These are phyloP conservation scores for Acromyrmex echinatior DNA, from an alignment of 1,140 invertebrate genomes.

Conservation along the genomic window DNA sequence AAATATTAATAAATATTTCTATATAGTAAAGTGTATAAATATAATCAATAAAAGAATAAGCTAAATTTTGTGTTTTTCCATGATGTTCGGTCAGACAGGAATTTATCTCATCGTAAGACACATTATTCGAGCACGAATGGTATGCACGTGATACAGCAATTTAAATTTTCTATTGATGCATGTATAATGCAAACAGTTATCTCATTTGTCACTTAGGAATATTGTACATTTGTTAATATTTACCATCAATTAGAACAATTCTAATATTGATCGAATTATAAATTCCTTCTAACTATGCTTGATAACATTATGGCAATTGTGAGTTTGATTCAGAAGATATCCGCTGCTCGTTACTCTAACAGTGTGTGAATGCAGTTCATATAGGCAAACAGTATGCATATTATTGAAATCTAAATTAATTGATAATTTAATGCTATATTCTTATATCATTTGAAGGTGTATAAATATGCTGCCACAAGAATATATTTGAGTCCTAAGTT, in stretches of 20 bases:
- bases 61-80: neutral
- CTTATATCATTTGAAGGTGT: neutral
- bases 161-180: conserved; percentile 12
- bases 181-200: conserved; percentile 3
- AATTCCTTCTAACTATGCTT: conserved; percentile 6
- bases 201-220: neutral
- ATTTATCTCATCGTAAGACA: conserved; percentile 53
- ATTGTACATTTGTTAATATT: conserved; percentile 5
- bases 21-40: neutral
- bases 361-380: neutral
- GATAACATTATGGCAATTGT: conserved; percentile 14
- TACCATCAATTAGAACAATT: conserved; percentile 10
- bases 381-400: neutral
- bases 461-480: neutral
- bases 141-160: conserved; percentile 12
- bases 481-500: conserved; percentile 17
- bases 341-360: neutral
- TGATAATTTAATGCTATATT: neutral
- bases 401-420: conserved; percentile 9
- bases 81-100: conserved; percentile 40
- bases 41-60: neutral
- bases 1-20: neutral
- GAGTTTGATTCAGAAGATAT: neutral
- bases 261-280: conserved; percentile 42
- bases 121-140: conserved; percentile 48